Evolutionary conservation across 2,888 invertebrate genomes (phyloP), one percentile per base, ranked within the genome.

Genomic region (Lottia scabra): DNA sequence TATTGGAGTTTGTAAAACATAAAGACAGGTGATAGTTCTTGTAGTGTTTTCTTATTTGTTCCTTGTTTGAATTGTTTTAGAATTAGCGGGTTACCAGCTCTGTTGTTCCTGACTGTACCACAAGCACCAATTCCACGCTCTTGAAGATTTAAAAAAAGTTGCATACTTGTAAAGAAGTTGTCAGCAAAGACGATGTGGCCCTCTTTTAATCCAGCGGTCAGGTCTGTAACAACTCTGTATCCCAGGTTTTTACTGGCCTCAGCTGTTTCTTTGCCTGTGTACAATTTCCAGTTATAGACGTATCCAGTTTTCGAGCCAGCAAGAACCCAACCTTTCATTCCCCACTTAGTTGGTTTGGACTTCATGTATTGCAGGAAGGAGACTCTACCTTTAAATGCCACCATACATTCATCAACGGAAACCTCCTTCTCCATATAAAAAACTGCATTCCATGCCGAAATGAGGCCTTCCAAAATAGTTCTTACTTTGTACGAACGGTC

Each of bases 281-380:
- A n/a, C 30, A 30, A 6, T 30, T 30, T 30, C 30, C 30, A 30
- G 30, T 30, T 30, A 6, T 30, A 30, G 4, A 30, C 30, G 46
- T 65, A 76, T 0, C 78, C 78, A 1, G 72, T 71, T 8, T 19
- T 23, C 0, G 72, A 26, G 13, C 74, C 74, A 8, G 71, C 65
- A 5, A 56, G 62, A 27, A 65, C 63, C 76, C 76, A 75, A 10
- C 72, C 38, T 46, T 78, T 77, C 15, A 77, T 68, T 8, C 75
- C 75, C 72, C 73, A 73, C n/a, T 72, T 71, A 15, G 68, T 74
- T n/a, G 71, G 75, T 65, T 71, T 70, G 8, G 13, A 48, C 19
- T 70, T 67, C 30, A 69, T 38, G 43, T 75, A 77, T 63, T 74
- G 73, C 27, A 66, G 67, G 26, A 77, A 65, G 13, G 63, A 5